Evolutionary conservation across 1,140 invertebrate genomes (phyloP).

Genomic region (Euura lappo): DNA sequence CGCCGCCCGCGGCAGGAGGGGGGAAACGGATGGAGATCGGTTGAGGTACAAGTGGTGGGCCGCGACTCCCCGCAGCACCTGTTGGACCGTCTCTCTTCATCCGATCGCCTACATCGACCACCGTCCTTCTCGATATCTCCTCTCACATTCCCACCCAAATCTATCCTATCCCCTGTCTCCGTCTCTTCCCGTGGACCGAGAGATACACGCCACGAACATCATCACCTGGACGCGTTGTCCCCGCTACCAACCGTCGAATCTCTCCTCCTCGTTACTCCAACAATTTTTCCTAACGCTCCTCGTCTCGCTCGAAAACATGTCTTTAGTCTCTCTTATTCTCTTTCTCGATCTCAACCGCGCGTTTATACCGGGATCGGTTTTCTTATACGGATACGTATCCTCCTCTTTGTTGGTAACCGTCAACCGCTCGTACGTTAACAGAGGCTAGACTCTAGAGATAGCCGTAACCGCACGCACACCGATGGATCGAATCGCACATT

Average conservation of each 20-base stretch:
- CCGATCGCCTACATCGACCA: slow-evolving; percentile 13
- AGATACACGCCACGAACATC: not conserved
- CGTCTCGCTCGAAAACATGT: not conserved
- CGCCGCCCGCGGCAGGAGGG: slow-evolving; percentile 51
- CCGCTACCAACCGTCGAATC: not conserved
- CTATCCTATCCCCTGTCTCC: not conserved
- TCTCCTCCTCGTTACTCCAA: not conserved
- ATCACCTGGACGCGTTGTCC: not conserved
- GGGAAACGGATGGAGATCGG: slow-evolving; percentile 48
- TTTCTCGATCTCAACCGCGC: not conserved
- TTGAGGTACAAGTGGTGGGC: slow-evolving; percentile 49
- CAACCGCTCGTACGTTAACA: not conserved
- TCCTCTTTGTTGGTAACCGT: not conserved
- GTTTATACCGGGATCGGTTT: not conserved
- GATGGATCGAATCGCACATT: not conserved
- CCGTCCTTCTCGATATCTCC: not conserved
- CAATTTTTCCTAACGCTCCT: not conserved
- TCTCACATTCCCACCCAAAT: not conserved
- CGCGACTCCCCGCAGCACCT: slow-evolving; percentile 15
- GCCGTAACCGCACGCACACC: not conserved
- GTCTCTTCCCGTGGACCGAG: not conserved
- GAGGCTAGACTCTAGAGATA: not conserved
- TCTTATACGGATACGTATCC: not conserved
- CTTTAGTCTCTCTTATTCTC: not conserved
- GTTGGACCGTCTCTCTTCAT: slow-evolving; percentile 21